A percentile compares a stretch with the other conserved stretches of the same genome.
Evolutionary conservation across 30 jellyfish, hydroid and myxozoan species (phyloP).

Genomic region (Catostylus mosaicus): DNA sequence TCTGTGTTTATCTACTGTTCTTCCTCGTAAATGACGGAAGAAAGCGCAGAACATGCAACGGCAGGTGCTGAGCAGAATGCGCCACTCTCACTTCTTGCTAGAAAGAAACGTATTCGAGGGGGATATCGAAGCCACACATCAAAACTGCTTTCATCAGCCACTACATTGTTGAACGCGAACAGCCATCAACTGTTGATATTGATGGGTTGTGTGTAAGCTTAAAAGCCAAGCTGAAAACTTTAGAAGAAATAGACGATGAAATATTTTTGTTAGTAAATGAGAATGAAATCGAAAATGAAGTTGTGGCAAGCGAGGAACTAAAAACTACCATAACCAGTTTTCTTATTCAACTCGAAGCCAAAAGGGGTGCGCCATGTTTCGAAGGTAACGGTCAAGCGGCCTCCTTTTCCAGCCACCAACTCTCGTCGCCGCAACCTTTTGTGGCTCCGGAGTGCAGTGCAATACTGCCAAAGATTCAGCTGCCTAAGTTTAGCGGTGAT

Average conservation of each 20-base stretch:
- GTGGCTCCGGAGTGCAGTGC: background rate
- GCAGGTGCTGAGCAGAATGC: background rate
- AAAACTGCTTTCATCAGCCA: background rate
- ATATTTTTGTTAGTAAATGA: background rate
- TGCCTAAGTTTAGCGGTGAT: constrained; percentile 31
- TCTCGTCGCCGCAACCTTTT: background rate
- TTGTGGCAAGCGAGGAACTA: too few relatives aligned
- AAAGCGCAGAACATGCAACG: too few relatives aligned
- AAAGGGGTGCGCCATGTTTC: background rate
- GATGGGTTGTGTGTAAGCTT: background rate
- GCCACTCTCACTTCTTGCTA: background rate
- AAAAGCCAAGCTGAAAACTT: background rate
- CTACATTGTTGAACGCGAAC: background rate
- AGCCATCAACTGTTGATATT: background rate
- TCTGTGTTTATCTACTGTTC: too few relatives aligned
- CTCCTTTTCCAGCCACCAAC: background rate
- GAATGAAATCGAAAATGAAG: background rate
- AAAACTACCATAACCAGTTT: background rate
- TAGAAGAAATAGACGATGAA: background rate
- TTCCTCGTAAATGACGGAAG: too few relatives aligned
- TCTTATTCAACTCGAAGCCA: background rate
- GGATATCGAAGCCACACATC: background rate
- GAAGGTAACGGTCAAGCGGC: background rate
- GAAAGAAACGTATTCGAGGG: constrained; percentile 15
- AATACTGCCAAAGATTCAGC: constrained; percentile 12